Percentiles rank a stretch among this genome's conserved stretches.
Conservation (phyloP, 2,797 vertebrate species). For the Fringilla coelebs region DNA sequence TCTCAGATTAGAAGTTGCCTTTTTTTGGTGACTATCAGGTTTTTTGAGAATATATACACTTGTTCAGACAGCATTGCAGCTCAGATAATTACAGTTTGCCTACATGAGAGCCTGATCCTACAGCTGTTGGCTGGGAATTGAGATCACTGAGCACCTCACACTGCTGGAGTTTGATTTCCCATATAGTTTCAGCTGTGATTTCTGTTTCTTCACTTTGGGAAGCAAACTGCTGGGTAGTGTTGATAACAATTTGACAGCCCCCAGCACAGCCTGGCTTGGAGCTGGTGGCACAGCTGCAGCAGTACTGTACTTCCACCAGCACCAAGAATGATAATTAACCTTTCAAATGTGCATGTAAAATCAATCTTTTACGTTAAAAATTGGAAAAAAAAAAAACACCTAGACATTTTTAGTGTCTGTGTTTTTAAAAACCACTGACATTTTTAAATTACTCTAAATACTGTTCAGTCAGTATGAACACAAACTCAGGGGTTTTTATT, state of each 20-base stretch:
- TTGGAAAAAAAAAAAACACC: rapidly evolving
- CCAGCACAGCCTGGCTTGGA: not conserved
- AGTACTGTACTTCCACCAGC: not conserved
- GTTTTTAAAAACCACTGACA: not conserved
- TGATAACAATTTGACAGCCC: constrained; percentile 14
- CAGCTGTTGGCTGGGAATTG: not conserved
- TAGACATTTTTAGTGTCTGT: not conserved
- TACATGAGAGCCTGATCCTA: not conserved
- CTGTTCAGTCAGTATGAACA: not conserved
- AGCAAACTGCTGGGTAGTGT: not conserved
- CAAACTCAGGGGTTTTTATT: not conserved
- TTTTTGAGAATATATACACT: not conserved
- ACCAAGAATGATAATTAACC: not conserved
- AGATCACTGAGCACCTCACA: not conserved
- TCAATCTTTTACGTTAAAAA: not conserved
- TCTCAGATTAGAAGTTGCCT: constrained; percentile 3
- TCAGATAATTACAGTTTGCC: constrained; percentile 7
- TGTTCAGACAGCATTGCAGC: not conserved
- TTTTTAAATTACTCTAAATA: not conserved
- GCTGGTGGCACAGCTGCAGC: not conserved
- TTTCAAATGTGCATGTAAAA: not conserved
- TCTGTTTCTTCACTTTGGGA: not conserved
- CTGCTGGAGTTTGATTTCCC: constrained; percentile 32
- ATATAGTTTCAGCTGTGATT: constrained; percentile 10
- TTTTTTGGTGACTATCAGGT: not conserved